These are phyloP conservation scores for Cyprinodon variegatus DNA, from an alignment of 2,113 vertebrate genomes.

Conservation along the genomic window DNA sequence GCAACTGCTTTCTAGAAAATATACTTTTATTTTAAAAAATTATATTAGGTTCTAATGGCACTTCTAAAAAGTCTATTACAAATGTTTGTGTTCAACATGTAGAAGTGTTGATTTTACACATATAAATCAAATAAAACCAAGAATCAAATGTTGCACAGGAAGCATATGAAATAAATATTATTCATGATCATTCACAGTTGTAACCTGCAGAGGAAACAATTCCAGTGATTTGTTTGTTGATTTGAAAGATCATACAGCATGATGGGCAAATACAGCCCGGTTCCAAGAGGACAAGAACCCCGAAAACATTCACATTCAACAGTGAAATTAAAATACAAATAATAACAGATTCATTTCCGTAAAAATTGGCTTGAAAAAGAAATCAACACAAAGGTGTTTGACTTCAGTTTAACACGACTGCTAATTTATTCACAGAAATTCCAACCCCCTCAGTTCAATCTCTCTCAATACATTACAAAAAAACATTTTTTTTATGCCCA, in stretches of 20 bases:
- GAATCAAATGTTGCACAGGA: conserved; percentile 78
- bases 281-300: conserved; percentile 61
- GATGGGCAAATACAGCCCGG: conserved; percentile 59
- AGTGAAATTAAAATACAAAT: conserved; percentile 50
- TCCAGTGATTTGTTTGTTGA: conserved; percentile 72
- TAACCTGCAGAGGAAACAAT: conserved; percentile 79
- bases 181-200: conserved; percentile 85
- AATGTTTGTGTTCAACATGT: conserved; percentile 75
- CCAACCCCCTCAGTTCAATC: conserved; percentile 46
- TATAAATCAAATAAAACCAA: conserved; percentile 70
- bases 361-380: conserved; percentile 29
- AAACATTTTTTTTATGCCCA: conserved; percentile 40
- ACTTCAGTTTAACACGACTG: conserved; percentile 53
- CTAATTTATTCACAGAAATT: conserved; percentile 60
- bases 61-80: conserved; percentile 85
- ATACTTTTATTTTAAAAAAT: conserved; percentile 80
- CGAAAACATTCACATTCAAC: conserved; percentile 73
- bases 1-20: conserved; percentile 84
- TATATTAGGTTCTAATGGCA: conserved; percentile 88
- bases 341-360: conserved; percentile 55
- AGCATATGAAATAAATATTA: conserved; percentile 83
- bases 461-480: conserved; percentile 57
- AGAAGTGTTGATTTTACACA: conserved; percentile 66
- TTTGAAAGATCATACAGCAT: conserved; percentile 70
- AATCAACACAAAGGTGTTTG: conserved; percentile 51